Conservation (phyloP, 2,113 vertebrate species). For the Cygnus buccinator region DNA sequence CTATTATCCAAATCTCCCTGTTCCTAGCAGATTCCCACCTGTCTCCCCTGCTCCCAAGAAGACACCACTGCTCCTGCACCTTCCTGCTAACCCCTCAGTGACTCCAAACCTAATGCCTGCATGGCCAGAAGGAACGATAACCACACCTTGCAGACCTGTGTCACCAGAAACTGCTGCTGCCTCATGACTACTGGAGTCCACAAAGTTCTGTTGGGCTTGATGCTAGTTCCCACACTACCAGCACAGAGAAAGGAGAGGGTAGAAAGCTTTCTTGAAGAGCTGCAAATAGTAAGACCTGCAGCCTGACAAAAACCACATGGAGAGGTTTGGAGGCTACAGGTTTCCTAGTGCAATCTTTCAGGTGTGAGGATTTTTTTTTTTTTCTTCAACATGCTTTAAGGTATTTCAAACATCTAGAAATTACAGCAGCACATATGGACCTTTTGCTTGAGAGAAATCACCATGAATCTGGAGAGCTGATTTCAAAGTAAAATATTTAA, state of each 20-base stretch:
- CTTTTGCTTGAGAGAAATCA: background rate
- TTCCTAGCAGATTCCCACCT: background rate
- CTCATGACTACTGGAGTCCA: background rate
- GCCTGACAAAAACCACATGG: background rate
- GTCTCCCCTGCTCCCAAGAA: background rate
- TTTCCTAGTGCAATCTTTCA: background rate
- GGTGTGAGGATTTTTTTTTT: background rate
- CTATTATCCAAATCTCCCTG: background rate
- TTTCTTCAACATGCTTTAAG: background rate
- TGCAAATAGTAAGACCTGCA: background rate
- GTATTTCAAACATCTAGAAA: background rate
- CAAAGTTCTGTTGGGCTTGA: background rate
- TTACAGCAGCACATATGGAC: background rate
- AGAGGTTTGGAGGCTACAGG: background rate
- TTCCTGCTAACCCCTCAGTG: background rate
- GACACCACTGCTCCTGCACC: background rate
- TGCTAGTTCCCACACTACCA: background rate
- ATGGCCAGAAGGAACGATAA: background rate
- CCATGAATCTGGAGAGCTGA: background rate
- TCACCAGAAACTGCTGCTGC: background rate
- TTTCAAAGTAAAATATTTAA: conserved; percentile 9
- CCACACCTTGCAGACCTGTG: background rate
- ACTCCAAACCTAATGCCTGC: background rate
- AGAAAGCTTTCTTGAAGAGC: background rate
- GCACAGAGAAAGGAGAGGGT: background rate